phyloP scores from a whole-genome alignment of 1,140 invertebrate species.

The Pomacea maculata region DNA sequence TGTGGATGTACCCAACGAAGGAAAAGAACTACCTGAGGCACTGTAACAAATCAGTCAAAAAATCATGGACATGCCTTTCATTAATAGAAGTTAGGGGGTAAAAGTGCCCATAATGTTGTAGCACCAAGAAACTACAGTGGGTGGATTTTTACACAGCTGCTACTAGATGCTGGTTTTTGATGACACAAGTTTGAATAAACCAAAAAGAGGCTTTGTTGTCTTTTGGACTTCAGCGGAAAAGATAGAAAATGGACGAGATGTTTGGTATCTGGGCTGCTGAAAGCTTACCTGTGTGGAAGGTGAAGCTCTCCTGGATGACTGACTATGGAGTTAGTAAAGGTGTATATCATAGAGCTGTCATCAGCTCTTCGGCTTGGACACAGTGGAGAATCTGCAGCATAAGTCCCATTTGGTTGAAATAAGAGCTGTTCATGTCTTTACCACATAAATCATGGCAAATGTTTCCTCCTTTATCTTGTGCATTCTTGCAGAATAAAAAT shows the following conservation, averaged over 20 bases:
- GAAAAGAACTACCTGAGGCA: slow-evolving; percentile 64
- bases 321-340: slow-evolving; percentile 88
- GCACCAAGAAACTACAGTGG: no score
- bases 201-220: no score
- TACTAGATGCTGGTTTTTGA: no score
- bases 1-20: slow-evolving; percentile 66
- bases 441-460: background rate
- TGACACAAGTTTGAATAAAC: no score
- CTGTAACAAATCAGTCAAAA: slow-evolving; percentile 64
- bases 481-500: no score
- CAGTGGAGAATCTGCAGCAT: slow-evolving; percentile 41
- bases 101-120: background rate
- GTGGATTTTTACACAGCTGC: background rate
- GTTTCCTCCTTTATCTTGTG: no score
- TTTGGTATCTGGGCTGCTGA: background rate
- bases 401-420: background rate
- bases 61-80: background rate
- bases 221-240: background rate
- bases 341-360: slow-evolving; percentile 81
- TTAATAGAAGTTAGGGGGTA: background rate
- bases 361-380: slow-evolving; percentile 50
- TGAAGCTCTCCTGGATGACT: slow-evolving; percentile 77
- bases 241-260: background rate
- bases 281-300: background rate
- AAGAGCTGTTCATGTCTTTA: background rate